Evolutionary conservation across 64 coral and sea anemone genomes (phyloP).

Genomic region (Anthopleura sola): DNA sequence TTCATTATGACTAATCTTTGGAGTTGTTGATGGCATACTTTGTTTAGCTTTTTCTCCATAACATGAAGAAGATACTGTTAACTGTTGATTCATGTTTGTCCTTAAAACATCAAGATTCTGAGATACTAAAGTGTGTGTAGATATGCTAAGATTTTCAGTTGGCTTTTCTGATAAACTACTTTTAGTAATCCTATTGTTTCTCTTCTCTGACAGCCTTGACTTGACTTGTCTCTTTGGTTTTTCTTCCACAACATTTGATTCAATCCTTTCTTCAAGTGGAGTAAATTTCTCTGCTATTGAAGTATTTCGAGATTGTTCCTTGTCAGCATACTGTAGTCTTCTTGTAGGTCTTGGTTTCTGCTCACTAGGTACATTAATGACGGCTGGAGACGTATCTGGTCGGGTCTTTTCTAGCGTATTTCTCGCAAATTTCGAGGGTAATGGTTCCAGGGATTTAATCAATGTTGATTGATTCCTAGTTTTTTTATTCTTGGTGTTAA

Average conservation of each 20-base stretch:
- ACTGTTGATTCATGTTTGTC: background rate
- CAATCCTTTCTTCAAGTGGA: background rate
- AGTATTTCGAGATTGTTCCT: background rate
- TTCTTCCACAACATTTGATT: background rate
- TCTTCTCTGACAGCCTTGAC: background rate
- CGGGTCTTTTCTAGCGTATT: background rate
- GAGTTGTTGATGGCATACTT: background rate
- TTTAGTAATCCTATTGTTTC: background rate
- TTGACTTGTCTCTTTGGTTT: background rate
- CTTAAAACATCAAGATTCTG: background rate
- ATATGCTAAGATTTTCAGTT: background rate
- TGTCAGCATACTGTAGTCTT: background rate
- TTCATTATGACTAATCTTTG: background rate
- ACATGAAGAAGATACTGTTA: background rate
- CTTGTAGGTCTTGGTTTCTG: background rate
- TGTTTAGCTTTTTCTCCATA: background rate
- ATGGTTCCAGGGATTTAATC: background rate
- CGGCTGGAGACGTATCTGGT: slow-evolving; percentile 47
- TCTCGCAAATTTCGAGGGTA: background rate
- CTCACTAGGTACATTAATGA: background rate
- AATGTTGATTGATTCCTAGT: background rate
- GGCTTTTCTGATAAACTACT: background rate
- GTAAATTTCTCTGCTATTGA: background rate
- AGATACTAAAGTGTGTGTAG: background rate
- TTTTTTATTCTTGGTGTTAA: background rate